Conservation (phyloP, 2,113 vertebrate species). For the Ptychochromis oligacanthus region DNA sequence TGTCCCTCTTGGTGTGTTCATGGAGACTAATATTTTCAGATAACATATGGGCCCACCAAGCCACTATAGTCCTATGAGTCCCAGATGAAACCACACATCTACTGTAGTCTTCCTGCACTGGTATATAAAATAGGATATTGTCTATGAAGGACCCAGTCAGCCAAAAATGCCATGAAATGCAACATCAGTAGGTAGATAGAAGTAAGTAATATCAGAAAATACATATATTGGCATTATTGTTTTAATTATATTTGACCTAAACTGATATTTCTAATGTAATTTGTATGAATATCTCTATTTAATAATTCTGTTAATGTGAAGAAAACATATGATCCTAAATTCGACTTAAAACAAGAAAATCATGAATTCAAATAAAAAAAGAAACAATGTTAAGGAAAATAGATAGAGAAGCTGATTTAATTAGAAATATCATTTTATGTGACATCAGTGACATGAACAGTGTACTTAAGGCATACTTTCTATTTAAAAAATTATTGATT, state of each 20-base stretch:
- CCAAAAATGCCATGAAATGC: not conserved
- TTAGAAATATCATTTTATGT: not conserved
- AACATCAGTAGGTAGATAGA: too few relatives aligned
- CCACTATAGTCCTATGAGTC: not conserved
- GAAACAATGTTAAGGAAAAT: not conserved
- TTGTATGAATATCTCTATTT: not conserved
- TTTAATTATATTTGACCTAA: too few relatives aligned
- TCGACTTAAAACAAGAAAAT: too few relatives aligned
- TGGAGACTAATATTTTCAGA: constrained; percentile 34
- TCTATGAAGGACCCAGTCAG: not conserved
- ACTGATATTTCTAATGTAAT: too few relatives aligned
- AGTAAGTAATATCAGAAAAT: not conserved
- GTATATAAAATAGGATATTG: not conserved
- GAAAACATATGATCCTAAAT: not conserved
- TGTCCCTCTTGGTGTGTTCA: constrained; percentile 26
- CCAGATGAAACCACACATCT: not conserved
- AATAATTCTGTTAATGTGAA: not conserved
- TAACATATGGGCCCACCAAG: not conserved
- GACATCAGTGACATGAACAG: not conserved
- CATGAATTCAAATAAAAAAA: not conserved
- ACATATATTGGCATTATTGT: not conserved
- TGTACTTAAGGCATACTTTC: not conserved
- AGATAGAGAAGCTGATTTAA: not conserved
- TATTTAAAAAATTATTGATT: not conserved
- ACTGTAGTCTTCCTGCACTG: not conserved